A percentile compares a stretch with the other conserved stretches of the same genome.
These are phyloP conservation scores for Grantiella picta DNA, from an alignment of 2,113 vertebrate species.

Conservation along the genomic window DNA sequence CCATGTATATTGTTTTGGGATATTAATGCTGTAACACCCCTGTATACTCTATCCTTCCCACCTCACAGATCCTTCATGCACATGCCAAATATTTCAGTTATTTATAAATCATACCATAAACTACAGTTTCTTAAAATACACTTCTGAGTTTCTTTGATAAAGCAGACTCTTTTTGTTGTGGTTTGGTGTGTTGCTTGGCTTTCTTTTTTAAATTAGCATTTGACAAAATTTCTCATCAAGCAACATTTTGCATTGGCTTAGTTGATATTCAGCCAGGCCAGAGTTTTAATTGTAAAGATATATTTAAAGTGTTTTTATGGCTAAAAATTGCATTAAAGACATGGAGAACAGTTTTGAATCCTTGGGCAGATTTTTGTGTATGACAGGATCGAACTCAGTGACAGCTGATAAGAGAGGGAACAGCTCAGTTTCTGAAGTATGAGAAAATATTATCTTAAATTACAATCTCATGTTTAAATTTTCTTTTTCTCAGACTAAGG, in stretches of 20 bases:
- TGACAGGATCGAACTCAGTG: neutral
- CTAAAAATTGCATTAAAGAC: neutral
- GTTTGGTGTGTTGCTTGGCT: neutral
- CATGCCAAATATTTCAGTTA: neutral
- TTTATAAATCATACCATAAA: neutral
- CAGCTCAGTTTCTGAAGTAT: neutral
- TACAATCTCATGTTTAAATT: fast-evolving
- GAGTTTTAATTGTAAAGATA: neutral
- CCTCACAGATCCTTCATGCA: neutral
- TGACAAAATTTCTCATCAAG: neutral
- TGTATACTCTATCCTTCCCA: neutral
- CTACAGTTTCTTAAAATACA: neutral
- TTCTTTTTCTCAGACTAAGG: neutral
- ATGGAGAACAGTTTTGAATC: neutral
- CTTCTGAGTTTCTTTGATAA: neutral
- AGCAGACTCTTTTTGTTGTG: neutral
- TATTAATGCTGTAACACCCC: neutral
- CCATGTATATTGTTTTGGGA: neutral
- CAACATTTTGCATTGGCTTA: neutral
- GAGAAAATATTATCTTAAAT: neutral
- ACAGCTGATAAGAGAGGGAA: neutral
- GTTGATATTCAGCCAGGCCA: neutral
- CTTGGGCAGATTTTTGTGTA: neutral
- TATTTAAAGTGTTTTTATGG: neutral
- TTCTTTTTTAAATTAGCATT: neutral